phyloP scores from a whole-genome alignment of 2,113 vertebrate genomes.

The Puma concolor region DNA sequence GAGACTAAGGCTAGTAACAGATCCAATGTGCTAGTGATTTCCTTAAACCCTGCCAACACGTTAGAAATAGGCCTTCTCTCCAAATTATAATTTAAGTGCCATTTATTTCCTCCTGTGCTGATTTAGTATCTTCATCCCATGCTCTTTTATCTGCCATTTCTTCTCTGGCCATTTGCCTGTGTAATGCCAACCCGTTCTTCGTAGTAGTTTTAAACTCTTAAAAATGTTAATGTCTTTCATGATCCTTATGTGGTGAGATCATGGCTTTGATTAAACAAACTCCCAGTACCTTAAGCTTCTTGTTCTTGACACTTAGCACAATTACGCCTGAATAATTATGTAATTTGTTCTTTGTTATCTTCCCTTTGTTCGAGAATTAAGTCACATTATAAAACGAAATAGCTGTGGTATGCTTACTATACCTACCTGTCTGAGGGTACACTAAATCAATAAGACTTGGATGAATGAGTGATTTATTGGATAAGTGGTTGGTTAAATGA shows the following conservation, averaged over 20 bases:
- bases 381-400: not conserved
- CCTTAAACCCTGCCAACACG: not conserved
- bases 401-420: not conserved
- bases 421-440: not conserved
- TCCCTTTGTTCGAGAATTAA: not conserved
- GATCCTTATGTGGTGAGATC: not conserved
- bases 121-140: not conserved
- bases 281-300: not conserved
- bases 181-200: not conserved
- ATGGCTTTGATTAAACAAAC: not conserved
- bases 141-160: not conserved
- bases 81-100: not conserved
- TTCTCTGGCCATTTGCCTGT: not conserved
- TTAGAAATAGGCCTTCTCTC: not conserved
- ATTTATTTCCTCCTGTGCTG: not conserved
- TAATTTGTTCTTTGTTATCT: not conserved
- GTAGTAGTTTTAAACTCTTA: not conserved
- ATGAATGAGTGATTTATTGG: not conserved
- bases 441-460: not conserved
- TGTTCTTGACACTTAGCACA: not conserved
- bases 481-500: not conserved
- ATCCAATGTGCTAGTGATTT: not conserved
- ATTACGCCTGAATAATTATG: not conserved
- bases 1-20: not conserved
- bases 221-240: not conserved